Conservation (phyloP, 2,797 vertebrate genomes). For the Chromobotia macracanthus region DNA sequence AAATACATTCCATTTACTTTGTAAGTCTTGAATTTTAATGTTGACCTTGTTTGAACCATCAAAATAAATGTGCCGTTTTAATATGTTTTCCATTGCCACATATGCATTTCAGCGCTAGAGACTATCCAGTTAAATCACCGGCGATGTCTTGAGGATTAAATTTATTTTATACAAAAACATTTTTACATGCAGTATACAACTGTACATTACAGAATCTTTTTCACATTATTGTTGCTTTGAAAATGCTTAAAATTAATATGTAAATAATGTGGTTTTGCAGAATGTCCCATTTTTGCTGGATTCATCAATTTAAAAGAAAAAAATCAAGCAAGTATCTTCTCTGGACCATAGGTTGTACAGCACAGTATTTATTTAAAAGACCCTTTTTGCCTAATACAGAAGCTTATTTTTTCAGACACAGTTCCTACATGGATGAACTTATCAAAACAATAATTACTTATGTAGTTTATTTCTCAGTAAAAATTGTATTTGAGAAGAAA, state of each 20-base stretch:
- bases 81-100: background rate
- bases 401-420: background rate
- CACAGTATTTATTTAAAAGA: background rate
- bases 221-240: constrained; percentile 17
- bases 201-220: constrained; percentile 24
- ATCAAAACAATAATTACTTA: too few species aligned
- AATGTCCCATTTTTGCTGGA: too few species aligned
- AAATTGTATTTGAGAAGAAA: background rate
- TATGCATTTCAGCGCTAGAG: background rate
- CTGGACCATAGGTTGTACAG: background rate
- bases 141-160: background rate
- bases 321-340: background rate
- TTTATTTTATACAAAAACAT: constrained; percentile 50
- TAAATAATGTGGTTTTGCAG: too few species aligned
- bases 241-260: too few species aligned
- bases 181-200: constrained; percentile 32
- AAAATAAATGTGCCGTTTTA: constrained; percentile 27
- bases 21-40: background rate
- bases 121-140: background rate
- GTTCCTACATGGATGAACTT: background rate
- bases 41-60: constrained; percentile 3
- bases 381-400: too few species aligned
- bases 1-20: constrained; percentile 12
- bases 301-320: background rate
- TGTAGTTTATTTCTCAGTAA: background rate